phyloP scores from a whole-genome alignment of 2,888 invertebrate species.

The Dolichomitus sp. region DNA sequence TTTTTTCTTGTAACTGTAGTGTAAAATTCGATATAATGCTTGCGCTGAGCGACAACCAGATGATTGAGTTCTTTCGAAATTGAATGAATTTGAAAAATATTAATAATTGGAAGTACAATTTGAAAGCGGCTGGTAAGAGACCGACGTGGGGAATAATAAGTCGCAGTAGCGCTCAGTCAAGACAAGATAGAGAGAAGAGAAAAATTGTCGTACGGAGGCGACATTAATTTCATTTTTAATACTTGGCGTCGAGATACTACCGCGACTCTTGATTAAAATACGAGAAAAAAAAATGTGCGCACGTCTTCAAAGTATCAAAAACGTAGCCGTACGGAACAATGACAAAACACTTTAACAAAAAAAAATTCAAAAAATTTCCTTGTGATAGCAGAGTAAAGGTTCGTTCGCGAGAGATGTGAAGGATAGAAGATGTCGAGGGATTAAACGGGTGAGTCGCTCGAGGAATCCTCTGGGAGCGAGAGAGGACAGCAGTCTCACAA shows the following conservation, averaged over 20 bases:
- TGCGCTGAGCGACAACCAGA: not conserved
- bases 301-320: not conserved
- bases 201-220: no score
- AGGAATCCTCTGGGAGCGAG: slow-evolving; percentile 34
- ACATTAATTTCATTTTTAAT: no score
- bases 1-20: not conserved
- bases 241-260: no score
- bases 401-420: not conserved
- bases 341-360: not conserved
- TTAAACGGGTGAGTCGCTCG: slow-evolving; percentile 70
- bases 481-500: slow-evolving; percentile 75
- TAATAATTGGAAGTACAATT: no score
- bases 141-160: no score
- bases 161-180: no score
- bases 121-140: no score
- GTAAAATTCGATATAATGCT: not conserved
- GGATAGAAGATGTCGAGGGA: slow-evolving; percentile 68
- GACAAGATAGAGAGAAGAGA: no score
- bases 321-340: not conserved
- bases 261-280: no score
- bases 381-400: not conserved
- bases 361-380: slow-evolving; percentile 4
- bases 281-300: not conserved
- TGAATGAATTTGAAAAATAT: no score
- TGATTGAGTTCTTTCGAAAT: not conserved